Base-by-base conservation (phyloP, 2,888 invertebrate species). In the Cosmopolites sordidus region DNA sequence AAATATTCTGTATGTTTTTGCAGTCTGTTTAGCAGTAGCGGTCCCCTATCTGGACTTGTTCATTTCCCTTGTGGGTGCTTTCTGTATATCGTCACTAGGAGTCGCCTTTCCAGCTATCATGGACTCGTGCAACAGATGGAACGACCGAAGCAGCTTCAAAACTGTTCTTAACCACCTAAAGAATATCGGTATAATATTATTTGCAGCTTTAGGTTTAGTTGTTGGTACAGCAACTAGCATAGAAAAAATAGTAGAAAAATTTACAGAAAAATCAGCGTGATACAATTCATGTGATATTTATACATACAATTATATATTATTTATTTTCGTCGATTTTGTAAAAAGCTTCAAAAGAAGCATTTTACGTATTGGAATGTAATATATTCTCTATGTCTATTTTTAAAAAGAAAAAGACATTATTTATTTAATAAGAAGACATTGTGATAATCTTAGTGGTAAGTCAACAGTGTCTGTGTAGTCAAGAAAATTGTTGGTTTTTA, bases 21-120 rank as follows among this genome's bases (percentile, higher is more conserved):
- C 78, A 94, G 93, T 92, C 74, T 76, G 84, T 1, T 72, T 94
- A 62, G 95, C 94, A 1, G 86, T 88, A 5, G 83, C 88, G 0
- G 87, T 95, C 53, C 94, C 95, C 0, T 84, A 89, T 65, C 74
- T 94, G 68, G 89, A 89, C 54, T 76, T 91, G 41, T 89, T 92
- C 59, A 84, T 85, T 58, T 87, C 89, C 0, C 75, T 89, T 39
- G 86, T 89, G 66, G 95, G 95, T n/a, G 93, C 95, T 0, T 78
- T 95, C 1, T 92, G 92, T 60, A 78, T 93, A 41, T 92, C 94
- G 0, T 89, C 89, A 0, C 78, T 95, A 51, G 94, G 95, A 0
- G 78, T 96, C 42, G 89, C 92, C 1, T 89, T 95, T 71, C 95
- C 95, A 8, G 92, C 95, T 0, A 76, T 92, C 58, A 89, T 96